Conservation (phyloP, 2,113 vertebrate genomes). For the Rattus rattus region DNA sequence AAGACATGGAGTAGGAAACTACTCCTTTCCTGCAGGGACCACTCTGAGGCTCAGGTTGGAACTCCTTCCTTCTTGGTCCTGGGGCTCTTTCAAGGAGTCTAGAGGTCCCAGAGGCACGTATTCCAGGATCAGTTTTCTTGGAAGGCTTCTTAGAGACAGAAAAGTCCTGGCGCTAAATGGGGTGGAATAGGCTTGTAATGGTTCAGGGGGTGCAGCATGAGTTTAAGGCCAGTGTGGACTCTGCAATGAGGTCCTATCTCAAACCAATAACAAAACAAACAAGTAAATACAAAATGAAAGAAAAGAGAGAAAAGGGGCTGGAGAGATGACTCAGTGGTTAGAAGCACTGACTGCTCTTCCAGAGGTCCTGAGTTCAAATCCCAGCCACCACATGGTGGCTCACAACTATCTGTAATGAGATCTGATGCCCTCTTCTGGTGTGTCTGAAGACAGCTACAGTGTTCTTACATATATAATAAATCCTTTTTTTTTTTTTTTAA, state of each 20-base stretch:
- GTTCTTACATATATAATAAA: too few relatives aligned
- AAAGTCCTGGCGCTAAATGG: neutral
- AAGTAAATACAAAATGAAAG: too few relatives aligned
- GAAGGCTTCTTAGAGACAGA: neutral
- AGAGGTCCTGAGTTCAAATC: too few relatives aligned
- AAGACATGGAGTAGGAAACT: neutral
- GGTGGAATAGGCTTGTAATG: accelerated
- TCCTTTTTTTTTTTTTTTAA: too few relatives aligned
- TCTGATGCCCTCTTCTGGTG: too few relatives aligned
- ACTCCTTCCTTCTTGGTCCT: neutral
- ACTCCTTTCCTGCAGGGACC: neutral
- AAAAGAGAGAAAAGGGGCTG: neutral
- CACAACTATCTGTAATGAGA: too few relatives aligned
- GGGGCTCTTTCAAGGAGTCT: neutral
- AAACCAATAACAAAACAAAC: neutral
- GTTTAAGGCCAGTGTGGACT: neutral
- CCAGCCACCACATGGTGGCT: too few relatives aligned
- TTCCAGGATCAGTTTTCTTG: neutral
- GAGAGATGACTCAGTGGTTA: too few relatives aligned
- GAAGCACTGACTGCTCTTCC: too few relatives aligned
- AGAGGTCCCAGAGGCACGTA: neutral
- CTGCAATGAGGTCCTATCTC: neutral
- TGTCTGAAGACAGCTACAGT: too few relatives aligned
- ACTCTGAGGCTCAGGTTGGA: neutral
- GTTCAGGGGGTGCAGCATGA: neutral